These are phyloP conservation scores for Anadara kagoshimensis DNA, from an alignment of 1,140 invertebrate species.

Conservation along the genomic window DNA sequence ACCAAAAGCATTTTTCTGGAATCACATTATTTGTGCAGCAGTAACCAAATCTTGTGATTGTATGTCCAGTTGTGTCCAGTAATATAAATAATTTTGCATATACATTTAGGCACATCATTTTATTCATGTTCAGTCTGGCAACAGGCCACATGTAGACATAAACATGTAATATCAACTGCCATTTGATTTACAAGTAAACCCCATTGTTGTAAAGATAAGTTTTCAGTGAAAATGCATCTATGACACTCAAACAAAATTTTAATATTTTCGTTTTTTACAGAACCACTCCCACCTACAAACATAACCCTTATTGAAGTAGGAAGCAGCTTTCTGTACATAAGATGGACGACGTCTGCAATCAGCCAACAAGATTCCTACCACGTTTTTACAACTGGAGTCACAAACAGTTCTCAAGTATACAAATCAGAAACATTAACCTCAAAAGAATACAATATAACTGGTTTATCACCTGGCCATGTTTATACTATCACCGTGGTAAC, in stretches of 20 bases:
- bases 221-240: neutral
- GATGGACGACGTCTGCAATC: slow-evolving; percentile 41
- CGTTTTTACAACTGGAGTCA: slow-evolving; percentile 18
- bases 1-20: too few relatives aligned
- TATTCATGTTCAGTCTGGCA: too few relatives aligned
- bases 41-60: too few relatives aligned
- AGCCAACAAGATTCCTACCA: slow-evolving; percentile 29
- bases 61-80: too few relatives aligned
- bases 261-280: slow-evolving; percentile 36
- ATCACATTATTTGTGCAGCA: too few relatives aligned
- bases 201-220: too few relatives aligned
- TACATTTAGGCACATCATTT: too few relatives aligned
- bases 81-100: too few relatives aligned
- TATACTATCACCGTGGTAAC: slow-evolving; percentile 47
- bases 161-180: too few relatives aligned
- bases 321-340: slow-evolving; percentile 38
- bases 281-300: slow-evolving; percentile 43
- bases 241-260: neutral
- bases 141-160: too few relatives aligned
- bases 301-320: slow-evolving; percentile 36
- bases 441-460: slow-evolving; percentile 44
- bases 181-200: too few relatives aligned
- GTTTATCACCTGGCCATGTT: slow-evolving; percentile 39
- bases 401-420: slow-evolving; percentile 27
- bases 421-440: slow-evolving; percentile 10